These are phyloP conservation scores for Acleris literana DNA, from an alignment of 2,888 invertebrate genomes.

Conservation along the genomic window DNA sequence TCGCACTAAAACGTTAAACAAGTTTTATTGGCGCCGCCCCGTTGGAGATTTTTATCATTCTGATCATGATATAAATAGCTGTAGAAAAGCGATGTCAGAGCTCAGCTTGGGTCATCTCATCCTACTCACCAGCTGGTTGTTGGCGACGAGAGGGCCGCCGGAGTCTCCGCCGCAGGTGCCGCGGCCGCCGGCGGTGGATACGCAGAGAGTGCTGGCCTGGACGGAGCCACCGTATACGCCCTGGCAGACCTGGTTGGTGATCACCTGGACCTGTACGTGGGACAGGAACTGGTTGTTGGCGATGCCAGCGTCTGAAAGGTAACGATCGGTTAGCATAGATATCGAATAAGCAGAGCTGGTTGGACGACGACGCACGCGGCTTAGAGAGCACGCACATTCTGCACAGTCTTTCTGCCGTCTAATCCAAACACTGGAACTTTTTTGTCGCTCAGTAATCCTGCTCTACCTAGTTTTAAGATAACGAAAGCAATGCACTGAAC, in stretches of 20 bases:
- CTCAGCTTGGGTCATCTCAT: background rate
- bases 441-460: too few relatives aligned
- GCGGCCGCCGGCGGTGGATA: constrained; percentile 29
- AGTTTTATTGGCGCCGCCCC: too few relatives aligned
- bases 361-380: too few relatives aligned
- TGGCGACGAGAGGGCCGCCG: constrained; percentile 30
- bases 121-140: constrained; percentile 11
- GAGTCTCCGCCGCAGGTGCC: constrained; percentile 40
- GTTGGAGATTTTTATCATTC: too few relatives aligned
- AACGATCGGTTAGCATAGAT: background rate
- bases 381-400: too few relatives aligned
- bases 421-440: too few relatives aligned
- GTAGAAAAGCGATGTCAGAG: background rate
- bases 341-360: background rate
- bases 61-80: background rate
- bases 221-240: background rate
- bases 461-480: too few relatives aligned
- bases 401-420: too few relatives aligned
- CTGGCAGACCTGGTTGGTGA: constrained; percentile 42
- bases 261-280: constrained; percentile 57
- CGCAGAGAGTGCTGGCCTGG: constrained; percentile 29
- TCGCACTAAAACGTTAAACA: too few relatives aligned
- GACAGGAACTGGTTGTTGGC: constrained; percentile 51
- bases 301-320: constrained; percentile 41
- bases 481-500: too few relatives aligned